These are phyloP conservation scores for Cassiopea andromeda DNA, from an alignment of 30 jellyfish, hydroid and myxozoan species.

Conservation along the genomic window DNA sequence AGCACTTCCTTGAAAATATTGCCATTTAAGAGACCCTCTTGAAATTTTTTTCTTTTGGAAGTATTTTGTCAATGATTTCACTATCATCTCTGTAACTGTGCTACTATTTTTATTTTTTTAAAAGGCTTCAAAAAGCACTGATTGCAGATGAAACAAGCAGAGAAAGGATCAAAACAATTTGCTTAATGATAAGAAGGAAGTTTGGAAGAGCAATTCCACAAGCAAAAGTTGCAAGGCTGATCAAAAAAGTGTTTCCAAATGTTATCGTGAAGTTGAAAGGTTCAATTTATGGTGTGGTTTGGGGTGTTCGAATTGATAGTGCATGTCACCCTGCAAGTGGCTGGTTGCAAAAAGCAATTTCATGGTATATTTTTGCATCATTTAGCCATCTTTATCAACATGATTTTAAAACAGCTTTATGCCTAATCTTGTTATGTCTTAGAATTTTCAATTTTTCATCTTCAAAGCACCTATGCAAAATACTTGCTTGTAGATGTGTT, in stretches of 20 bases:
- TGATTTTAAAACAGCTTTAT: no score
- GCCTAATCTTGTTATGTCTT: no score
- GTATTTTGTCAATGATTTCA: no score
- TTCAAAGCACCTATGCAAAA: no score
- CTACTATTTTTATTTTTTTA: not conserved
- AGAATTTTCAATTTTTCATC: no score
- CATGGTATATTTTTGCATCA: conserved; percentile 41
- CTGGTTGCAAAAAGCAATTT: conserved; percentile 73
- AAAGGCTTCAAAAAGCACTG: conserved; percentile 66
- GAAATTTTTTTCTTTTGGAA: no score
- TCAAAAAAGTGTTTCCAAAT: conserved; percentile 62
- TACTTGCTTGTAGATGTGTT: no score
- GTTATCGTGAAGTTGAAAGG: conserved; percentile 58
- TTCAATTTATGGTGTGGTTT: conserved; percentile 44
- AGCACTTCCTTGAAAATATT: no score
- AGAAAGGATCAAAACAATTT: conserved; percentile 43
- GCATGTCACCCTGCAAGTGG: conserved; percentile 64
- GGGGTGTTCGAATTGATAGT: conserved; percentile 74
- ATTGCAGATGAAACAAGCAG: conserved; percentile 31
- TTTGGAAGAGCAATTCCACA: conserved; percentile 52
- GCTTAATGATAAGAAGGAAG: conserved; percentile 36
- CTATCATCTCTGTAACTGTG: not conserved
- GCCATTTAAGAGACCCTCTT: no score
- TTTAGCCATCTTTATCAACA: no score
- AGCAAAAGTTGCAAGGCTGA: conserved; percentile 65